Evolutionary conservation across 2,888 invertebrate genomes (phyloP).

Genomic region (Caenorhabditis angaria): DNA sequence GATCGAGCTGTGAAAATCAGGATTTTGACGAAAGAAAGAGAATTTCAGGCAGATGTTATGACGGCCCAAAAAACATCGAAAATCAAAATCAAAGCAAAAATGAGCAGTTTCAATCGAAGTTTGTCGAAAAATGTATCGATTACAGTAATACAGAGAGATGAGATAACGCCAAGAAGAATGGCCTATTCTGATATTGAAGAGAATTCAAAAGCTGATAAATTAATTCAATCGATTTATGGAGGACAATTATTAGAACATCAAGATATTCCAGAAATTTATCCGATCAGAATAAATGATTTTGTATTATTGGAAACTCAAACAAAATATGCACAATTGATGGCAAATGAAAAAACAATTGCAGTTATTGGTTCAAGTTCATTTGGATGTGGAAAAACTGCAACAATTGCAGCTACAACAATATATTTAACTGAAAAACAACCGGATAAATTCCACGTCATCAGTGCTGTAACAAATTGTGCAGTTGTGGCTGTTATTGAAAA

Average conservation of each 20-base stretch:
- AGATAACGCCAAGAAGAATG: not conserved
- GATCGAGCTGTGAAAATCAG: not conserved
- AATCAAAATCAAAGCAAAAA: not conserved
- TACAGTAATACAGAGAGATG: not conserved
- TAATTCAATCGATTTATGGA: not conserved
- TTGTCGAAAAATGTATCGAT: too few relatives aligned
- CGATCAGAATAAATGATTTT: not conserved
- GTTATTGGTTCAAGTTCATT: not conserved
- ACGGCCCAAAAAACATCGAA: not conserved
- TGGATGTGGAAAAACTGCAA: constrained; percentile 5
- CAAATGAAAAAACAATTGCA: not conserved
- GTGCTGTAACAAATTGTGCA: not conserved
- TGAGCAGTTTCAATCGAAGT: not conserved
- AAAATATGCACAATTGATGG: not conserved
- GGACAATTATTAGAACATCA: not conserved
- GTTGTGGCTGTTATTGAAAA: not conserved
- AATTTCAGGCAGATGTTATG: not conserved
- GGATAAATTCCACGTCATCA: not conserved
- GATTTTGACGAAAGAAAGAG: not conserved
- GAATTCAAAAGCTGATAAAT: not conserved
- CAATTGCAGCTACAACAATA: not conserved
- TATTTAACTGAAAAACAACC: too few relatives aligned
- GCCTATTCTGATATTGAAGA: not conserved
- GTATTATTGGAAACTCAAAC: not conserved
- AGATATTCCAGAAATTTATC: not conserved